Conservation (phyloP, 2,888 invertebrate genomes). For the Cryptocheilus praepositus region DNA sequence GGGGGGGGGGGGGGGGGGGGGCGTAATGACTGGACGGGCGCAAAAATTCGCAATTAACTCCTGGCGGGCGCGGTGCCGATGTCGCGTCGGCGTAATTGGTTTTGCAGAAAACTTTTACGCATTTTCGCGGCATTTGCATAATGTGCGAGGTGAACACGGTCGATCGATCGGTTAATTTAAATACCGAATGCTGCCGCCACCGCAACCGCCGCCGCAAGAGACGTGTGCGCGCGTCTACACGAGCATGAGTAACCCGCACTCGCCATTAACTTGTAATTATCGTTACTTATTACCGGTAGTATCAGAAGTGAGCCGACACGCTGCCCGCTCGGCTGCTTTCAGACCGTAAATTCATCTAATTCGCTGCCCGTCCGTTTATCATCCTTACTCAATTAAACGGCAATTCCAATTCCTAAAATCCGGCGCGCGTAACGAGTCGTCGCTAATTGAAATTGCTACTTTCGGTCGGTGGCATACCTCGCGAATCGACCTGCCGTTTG, state of each 20-base stretch:
- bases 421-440: background rate
- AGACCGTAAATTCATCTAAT: background rate
- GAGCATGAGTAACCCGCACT: conserved; percentile 1
- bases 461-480: too few relatives aligned
- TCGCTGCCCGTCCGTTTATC: background rate
- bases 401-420: background rate
- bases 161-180: conserved; percentile 74
- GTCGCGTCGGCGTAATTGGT: conserved; percentile 72
- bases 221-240: conserved; percentile 29
- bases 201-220: conserved; percentile 23
- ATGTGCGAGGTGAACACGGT: conserved; percentile 70
- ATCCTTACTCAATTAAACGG: background rate
- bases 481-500: too few relatives aligned
- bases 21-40: conserved; percentile 53
- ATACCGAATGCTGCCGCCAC: conserved; percentile 65
- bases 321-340: background rate
- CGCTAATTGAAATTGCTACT: background rate
- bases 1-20: background rate
- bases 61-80: conserved; percentile 56
- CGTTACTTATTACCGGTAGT: conserved; percentile 70
- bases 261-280: conserved; percentile 72
- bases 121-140: conserved; percentile 72
- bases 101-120: conserved; percentile 72
- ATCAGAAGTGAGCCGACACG: too few relatives aligned
- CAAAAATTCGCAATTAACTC: conserved; percentile 70